Evolutionary conservation across 2,888 invertebrate genomes (phyloP).

Genomic region (Amblyjoppa fuscipennis): DNA sequence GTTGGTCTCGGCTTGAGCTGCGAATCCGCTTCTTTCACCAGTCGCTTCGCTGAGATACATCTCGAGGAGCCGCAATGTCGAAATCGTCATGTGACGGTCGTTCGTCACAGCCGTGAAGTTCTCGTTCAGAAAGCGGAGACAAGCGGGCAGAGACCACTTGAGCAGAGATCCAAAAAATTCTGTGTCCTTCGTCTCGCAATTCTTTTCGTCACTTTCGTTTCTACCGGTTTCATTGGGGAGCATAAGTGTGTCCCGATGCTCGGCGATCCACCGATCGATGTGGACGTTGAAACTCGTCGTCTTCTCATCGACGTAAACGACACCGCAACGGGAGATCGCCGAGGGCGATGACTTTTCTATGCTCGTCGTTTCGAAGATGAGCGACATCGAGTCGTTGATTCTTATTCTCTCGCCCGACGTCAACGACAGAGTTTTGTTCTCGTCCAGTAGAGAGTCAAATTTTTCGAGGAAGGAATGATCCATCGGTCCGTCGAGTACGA

Average conservation of each 20-base stretch:
- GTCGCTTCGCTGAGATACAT: constrained; percentile 82
- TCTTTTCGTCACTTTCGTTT: constrained; percentile 41
- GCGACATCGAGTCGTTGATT: constrained; percentile 85
- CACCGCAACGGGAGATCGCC: constrained; percentile 88
- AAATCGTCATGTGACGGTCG: constrained; percentile 82
- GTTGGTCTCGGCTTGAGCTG: constrained; percentile 75
- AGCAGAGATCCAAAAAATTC: constrained; percentile 81
- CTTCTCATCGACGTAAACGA: constrained; percentile 87
- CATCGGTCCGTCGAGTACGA: constrained; percentile 88
- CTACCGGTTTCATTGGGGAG: background rate
- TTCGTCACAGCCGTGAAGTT: constrained; percentile 82
- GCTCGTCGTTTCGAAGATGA: constrained; percentile 88
- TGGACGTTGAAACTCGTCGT: constrained; percentile 86
- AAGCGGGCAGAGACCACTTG: constrained; percentile 87
- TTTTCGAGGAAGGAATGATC: constrained; percentile 87
- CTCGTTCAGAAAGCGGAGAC: constrained; percentile 86
- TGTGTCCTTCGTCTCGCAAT: constrained; percentile 73
- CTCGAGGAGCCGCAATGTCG: constrained; percentile 81
- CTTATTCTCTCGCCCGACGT: constrained; percentile 88
- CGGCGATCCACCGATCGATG: constrained; percentile 79
- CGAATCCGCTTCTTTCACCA: constrained; percentile 67
- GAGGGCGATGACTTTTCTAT: constrained; percentile 87
- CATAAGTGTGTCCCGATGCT: constrained; percentile 23
- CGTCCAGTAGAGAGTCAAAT: constrained; percentile 87
- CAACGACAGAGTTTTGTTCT: constrained; percentile 86